Base-by-base conservation (phyloP, 2,888 invertebrate species). In the Ormyrus labotus region DNA sequence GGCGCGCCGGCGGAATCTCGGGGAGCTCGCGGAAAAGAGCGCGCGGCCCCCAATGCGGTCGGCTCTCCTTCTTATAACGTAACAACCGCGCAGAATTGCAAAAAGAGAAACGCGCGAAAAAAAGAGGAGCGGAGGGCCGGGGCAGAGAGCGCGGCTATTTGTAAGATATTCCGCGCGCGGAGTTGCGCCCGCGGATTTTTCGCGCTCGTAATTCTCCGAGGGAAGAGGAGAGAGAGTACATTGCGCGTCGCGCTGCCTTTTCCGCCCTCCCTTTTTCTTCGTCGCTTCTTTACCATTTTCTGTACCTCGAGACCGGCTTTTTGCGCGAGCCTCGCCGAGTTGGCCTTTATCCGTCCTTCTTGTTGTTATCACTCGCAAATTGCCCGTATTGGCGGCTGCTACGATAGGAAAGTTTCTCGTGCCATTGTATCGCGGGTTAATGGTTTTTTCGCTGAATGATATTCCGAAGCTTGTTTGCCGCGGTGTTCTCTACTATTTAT, bases 1-100 rank as follows among this genome's bases (percentile, higher is more conserved):
- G 34, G 34, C 34, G 45, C 10, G n/a, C 5, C 50, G 9, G 64
- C 58, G 71, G 78, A 78, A 78, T 78, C 78, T 55, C 70, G 58
- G 47, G 13, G 6, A 47, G 45, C n/a, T 10, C 13, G 6, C 11
- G 13, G 6, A 9, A 10, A 47, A 5, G 73, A 53, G 63, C 53
- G 13, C 13, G 50, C 4, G 57, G 2, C 34, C 34, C 34, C 34
- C 34, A 3, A 34, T 34, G 3, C 34, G 34, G 34, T 34, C 3
- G 57, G n/a, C 3, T 57, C 11, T 68, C 5, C 45, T 51, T 61
- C 45, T 51, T 61, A 45, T 63, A 63, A 51, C 60, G 60, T 73
- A 73, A 72, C 34, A 34, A 4, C 50, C 50, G 50, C 48, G 47
- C 48, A 6, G 53, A 6, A n/a, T 48, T 45, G 47, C 11, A 60